A percentile compares a stretch with the other conserved stretches of the same genome.
Conservation (phyloP, 92 coral and sea anemone genomes). For the Zoanthus sociatus region DNA sequence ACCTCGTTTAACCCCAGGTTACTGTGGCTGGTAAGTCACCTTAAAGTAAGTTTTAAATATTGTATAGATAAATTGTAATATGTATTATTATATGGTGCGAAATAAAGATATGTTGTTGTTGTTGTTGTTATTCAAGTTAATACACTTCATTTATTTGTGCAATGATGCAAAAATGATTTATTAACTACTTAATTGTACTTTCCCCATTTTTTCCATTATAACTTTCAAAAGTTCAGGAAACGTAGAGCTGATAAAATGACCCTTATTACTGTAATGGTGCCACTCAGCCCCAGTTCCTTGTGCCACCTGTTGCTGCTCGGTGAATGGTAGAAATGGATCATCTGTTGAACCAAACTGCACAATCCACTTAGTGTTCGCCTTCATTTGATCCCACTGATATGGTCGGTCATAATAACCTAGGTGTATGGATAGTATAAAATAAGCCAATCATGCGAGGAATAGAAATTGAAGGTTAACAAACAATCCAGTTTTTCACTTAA, state of each 20-base stretch:
- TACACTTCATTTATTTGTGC: too few relatives aligned
- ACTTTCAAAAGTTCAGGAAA: constrained; percentile 77
- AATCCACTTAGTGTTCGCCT: constrained; percentile 83
- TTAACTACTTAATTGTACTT: not conserved
- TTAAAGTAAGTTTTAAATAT: too few relatives aligned
- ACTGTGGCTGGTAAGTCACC: too few relatives aligned
- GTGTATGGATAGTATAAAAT: not conserved
- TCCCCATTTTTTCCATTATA: constrained; percentile 51
- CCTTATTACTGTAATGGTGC: constrained; percentile 76
- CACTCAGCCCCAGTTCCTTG: constrained; percentile 75
- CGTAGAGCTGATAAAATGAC: constrained; percentile 71
- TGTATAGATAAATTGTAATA: too few relatives aligned
- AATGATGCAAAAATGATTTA: not conserved
- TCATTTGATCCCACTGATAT: constrained; percentile 83
- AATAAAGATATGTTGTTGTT: too few relatives aligned
- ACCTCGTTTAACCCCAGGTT: too few relatives aligned
- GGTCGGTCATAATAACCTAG: constrained; percentile 87
- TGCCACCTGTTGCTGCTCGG: constrained; percentile 85
- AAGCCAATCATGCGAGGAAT: not conserved
- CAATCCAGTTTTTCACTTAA: too few relatives aligned
- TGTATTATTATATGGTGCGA: too few relatives aligned
- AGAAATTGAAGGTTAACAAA: too few relatives aligned
- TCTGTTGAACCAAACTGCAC: constrained; percentile 92
- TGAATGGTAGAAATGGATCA: constrained; percentile 83
- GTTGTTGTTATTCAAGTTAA: too few relatives aligned